Evolutionary conservation across 2,113 vertebrate genomes (phyloP), one percentile per base, ranked within the genome.

Genomic region (Colistium nudipinnis): DNA sequence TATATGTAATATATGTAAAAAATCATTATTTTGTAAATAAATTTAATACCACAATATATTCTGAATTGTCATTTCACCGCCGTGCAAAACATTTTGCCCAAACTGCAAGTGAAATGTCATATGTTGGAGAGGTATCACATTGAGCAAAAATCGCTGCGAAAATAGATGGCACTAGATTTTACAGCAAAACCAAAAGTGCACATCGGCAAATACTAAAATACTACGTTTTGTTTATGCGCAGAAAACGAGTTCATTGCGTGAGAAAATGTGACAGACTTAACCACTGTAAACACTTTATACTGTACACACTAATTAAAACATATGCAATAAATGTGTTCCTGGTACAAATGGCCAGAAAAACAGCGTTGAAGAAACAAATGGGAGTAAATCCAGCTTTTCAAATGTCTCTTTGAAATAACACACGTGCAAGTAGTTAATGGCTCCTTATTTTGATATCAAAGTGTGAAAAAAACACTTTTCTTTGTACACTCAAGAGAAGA

Each of bases 1-100:
- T 70, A 91, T 91, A 92, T 93, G 88, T 93, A 92, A 89, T 89
- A 90, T 93, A 94, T 92, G 90, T 91, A 88, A 82, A 91, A 54
- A 83, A 77, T 61, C 44, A 60, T 64, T 68, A 83, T 85, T 89
- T 82, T 90, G 87, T 90, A 89, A 91, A 93, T 92, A 93, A 93
- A 93, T 83, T 60, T 63, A 84, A 89, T 83, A 60, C 69, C 25
- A 57, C 38, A 61, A 52, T n/a, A 57, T 57, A 17, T 52, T 12
- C 69, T 7, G n/a, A 44, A 3, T 39, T 61, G 10, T 75, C 1
- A 9, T 28, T 70, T 6, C 1, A 25, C 6, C 4, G 36, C 9
- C 72, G 19, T 8, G 17, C 19, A 65, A 25, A 11, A 62, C 9
- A 60, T 19, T 27, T 54, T 31, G 16, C 16, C 1, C 11, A 52